phyloP scores from a whole-genome alignment of 2,888 invertebrate genomes.

The Laspeyria flexula region DNA sequence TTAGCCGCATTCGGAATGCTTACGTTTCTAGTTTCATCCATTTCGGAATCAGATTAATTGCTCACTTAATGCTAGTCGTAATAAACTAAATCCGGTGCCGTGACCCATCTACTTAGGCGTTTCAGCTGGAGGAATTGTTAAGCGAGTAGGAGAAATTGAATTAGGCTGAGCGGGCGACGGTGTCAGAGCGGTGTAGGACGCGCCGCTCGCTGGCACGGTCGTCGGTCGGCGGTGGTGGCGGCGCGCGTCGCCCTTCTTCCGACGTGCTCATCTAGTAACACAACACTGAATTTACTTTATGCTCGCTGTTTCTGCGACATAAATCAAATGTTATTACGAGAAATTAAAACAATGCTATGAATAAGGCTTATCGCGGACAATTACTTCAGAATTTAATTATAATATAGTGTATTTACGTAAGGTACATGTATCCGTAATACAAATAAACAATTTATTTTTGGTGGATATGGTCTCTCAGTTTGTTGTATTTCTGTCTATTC shows the following conservation, averaged over 20 bases:
- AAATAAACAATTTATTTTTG: neutral
- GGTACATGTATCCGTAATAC: neutral
- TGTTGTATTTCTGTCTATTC: neutral
- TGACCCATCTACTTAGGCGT: slow-evolving; percentile 73
- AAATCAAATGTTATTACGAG: slow-evolving; percentile 18
- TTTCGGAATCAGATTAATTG: slow-evolving; percentile 70
- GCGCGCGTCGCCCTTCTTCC: slow-evolving; percentile 40
- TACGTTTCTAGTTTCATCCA: slow-evolving; percentile 63
- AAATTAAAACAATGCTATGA: slow-evolving; percentile 10
- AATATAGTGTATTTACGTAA: slow-evolving; percentile 18
- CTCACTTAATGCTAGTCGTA: slow-evolving; percentile 71
- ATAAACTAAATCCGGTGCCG: slow-evolving; percentile 73
- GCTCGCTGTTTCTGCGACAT: slow-evolving; percentile 12
- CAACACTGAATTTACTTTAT: slow-evolving; percentile 34
- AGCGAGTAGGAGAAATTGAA: slow-evolving; percentile 72
- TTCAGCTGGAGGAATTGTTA: slow-evolving; percentile 72
- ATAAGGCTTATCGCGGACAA: slow-evolving; percentile 17
- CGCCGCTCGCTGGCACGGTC: slow-evolving; percentile 16
- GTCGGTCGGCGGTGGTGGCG: slow-evolving; percentile 1
- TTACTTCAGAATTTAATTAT: slow-evolving; percentile 17
- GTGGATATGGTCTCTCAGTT: neutral
- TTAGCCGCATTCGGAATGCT: slow-evolving; percentile 63
- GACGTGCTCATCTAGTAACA: slow-evolving; percentile 50
- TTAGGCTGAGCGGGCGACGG: slow-evolving; percentile 63
- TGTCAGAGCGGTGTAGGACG: slow-evolving; percentile 33